These are phyloP conservation scores for Gnatocerus cornutus DNA, from an alignment of 2,888 invertebrate species.

Conservation along the genomic window DNA sequence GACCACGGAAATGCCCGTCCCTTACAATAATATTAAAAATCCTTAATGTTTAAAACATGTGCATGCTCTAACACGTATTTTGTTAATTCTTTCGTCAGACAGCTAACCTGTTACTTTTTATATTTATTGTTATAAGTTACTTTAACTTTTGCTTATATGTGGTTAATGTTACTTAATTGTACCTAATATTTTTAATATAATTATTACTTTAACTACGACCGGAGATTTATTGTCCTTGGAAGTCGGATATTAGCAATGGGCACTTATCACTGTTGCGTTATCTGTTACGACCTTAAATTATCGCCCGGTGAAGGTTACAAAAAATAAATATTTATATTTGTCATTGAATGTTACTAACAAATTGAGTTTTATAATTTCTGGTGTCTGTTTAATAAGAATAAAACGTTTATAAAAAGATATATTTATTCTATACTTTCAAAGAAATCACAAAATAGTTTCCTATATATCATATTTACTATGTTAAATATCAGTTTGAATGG, in stretches of 20 bases:
- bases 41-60: conserved; percentile 41
- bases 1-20: conserved; percentile 72
- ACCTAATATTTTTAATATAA: conserved; percentile 70
- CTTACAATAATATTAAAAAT: conserved; percentile 57
- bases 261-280: neutral
- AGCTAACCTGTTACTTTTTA: conserved; percentile 39
- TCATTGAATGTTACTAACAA: neutral
- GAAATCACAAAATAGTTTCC: conserved; percentile 29
- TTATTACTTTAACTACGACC: conserved; percentile 55
- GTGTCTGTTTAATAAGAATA: conserved; percentile 5
- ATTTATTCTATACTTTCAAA: conserved; percentile 36
- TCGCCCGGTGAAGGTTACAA: conserved; percentile 3
- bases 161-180: conserved; percentile 68
- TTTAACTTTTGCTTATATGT: conserved; percentile 55
- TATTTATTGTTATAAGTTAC: conserved; percentile 43
- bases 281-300: neutral
- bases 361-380: neutral
- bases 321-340: conserved; percentile 4
- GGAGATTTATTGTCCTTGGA: conserved; percentile 2
- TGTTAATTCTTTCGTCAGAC: conserved; percentile 28
- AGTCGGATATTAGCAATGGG: no score
- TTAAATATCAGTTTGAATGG: conserved; percentile 5
- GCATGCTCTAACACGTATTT: conserved; percentile 48
- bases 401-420: conserved; percentile 30
- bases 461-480: conserved; percentile 12